These are phyloP conservation scores for Heteromurus nitidus DNA, from an alignment of 2,888 invertebrate species.

Conservation along the genomic window DNA sequence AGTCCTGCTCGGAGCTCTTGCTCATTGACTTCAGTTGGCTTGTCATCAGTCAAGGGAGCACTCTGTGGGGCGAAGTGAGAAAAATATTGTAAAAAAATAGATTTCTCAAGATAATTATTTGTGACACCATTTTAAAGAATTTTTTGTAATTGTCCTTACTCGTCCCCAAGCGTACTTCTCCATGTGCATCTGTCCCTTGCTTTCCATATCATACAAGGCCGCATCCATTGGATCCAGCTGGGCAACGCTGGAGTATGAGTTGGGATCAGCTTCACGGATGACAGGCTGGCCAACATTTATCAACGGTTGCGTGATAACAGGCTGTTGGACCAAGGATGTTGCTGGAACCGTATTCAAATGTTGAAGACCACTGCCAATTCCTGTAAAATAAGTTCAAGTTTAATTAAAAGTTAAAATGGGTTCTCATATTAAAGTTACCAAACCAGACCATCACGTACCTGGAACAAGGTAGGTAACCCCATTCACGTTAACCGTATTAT, in stretches of 20 bases:
- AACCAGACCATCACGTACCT: no score
- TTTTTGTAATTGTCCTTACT: constrained; percentile 24
- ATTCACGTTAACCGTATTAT: constrained; percentile 11
- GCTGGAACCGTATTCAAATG: neutral
- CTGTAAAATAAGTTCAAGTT: no score
- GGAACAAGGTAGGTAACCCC: constrained; percentile 21
- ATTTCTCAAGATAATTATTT: neutral
- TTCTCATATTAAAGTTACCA: no score
- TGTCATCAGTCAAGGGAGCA: neutral
- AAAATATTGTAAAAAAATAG: neutral
- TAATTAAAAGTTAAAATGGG: no score
- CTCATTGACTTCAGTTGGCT: neutral
- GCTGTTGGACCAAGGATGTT: constrained; percentile 1
- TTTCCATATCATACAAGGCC: constrained; percentile 52
- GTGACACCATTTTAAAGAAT: neutral
- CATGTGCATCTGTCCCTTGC: constrained; percentile 43
- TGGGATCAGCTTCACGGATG: constrained; percentile 28
- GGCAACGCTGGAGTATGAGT: neutral
- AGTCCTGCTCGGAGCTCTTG: constrained; percentile 17
- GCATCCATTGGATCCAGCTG: constrained; percentile 52
- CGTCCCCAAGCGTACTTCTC: constrained; percentile 62
- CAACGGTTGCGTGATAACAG: no score
- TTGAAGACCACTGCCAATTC: constrained; percentile 28
- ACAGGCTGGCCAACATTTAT: constrained; percentile 8
- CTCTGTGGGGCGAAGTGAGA: neutral